phyloP scores from a whole-genome alignment of 1,140 invertebrate species.

The Anadara kagoshimensis region DNA sequence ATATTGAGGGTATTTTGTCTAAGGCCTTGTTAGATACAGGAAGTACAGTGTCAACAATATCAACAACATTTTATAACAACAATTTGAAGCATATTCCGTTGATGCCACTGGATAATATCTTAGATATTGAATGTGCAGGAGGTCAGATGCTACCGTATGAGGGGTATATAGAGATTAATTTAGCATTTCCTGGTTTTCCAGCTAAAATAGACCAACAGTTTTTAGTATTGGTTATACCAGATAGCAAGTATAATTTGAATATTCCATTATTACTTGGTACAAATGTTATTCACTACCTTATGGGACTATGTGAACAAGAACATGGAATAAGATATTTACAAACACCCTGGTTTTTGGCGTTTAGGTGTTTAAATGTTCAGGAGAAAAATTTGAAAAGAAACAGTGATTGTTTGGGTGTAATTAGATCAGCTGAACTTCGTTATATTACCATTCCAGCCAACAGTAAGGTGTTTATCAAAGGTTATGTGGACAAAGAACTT shows the following conservation, averaged over 20 bases:
- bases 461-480: conserved; percentile 14
- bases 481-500: conserved; percentile 25
- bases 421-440: conserved; percentile 11
- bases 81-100: too few species aligned
- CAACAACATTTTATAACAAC: conserved; percentile 7
- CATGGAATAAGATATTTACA: too few species aligned
- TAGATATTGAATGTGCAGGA: conserved; percentile 30
- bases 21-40: conserved; percentile 14
- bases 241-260: conserved; percentile 13
- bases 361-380: conserved; percentile 3
- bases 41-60: not conserved
- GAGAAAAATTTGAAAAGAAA: conserved; percentile 15
- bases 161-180: conserved; percentile 8
- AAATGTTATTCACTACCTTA: not conserved
- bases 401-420: not conserved
- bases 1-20: not conserved
- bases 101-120: too few species aligned
- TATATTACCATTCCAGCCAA: conserved; percentile 20
- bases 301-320: too few species aligned
- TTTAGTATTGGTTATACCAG: conserved; percentile 12
- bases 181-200: not conserved
- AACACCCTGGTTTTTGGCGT: conserved; percentile 21
- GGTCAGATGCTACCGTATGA: conserved; percentile 17
- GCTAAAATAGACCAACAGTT: not conserved
- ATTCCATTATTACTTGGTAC: conserved; percentile 17